These are phyloP conservation scores for Polydrusus tereticollis DNA, from an alignment of 2,888 invertebrate species.

Conservation along the genomic window DNA sequence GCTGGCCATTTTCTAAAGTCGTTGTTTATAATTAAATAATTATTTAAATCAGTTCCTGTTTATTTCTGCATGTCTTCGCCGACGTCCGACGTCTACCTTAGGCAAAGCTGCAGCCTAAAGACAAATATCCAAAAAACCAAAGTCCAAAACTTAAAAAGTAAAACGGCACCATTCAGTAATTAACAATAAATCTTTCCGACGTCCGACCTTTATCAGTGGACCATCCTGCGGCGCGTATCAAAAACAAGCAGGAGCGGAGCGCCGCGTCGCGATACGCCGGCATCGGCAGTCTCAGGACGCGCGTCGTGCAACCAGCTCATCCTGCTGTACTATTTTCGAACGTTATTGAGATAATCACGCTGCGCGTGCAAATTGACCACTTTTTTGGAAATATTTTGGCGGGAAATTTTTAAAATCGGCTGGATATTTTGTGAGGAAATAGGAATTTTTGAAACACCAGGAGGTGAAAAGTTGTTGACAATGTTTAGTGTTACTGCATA, in stretches of 20 bases:
- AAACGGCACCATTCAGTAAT: constrained; percentile 13
- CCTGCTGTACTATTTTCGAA: constrained; percentile 13
- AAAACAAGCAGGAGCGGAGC: constrained; percentile 50
- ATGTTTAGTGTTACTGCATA: not conserved
- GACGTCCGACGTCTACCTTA: no score
- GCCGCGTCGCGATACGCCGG: constrained; percentile 56
- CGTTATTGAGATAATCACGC: constrained; percentile 13
- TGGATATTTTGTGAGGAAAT: not conserved
- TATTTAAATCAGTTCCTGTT: no score
- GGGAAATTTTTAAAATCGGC: constrained; percentile 12
- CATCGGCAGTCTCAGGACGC: constrained; percentile 69
- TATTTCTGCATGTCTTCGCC: no score
- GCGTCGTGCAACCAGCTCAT: constrained; percentile 53
- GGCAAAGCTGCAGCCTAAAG: no score
- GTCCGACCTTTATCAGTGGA: constrained; percentile 39
- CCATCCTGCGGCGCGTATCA: constrained; percentile 39
- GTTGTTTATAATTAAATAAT: no score
- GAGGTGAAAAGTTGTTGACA: not conserved
- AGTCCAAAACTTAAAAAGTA: not conserved
- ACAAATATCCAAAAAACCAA: not conserved
- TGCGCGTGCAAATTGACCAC: constrained; percentile 4
- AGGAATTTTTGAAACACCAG: not conserved
- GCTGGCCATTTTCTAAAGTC: no score
- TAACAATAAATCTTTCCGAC: constrained; percentile 38
- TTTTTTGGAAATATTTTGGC: constrained; percentile 22